phyloP scores from a whole-genome alignment of 2,888 invertebrate genomes.

The Ischnura elegans region DNA sequence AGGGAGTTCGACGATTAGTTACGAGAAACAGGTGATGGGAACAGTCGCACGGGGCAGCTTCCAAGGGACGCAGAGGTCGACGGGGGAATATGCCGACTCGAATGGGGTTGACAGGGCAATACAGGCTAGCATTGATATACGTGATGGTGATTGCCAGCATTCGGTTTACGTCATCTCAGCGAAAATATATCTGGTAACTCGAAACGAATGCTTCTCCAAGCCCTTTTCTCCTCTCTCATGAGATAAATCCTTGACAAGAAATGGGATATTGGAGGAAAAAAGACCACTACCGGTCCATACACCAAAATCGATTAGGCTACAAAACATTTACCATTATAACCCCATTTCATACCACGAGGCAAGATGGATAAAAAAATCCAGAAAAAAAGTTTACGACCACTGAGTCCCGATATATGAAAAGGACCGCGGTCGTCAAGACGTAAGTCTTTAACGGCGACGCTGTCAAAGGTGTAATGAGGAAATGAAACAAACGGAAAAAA shows the following conservation, averaged over 20 bases:
- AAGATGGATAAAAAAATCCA: not conserved
- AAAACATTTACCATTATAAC: not conserved
- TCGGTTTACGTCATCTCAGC: no score
- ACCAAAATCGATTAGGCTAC: not conserved
- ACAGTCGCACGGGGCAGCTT: not conserved
- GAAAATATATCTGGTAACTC: not conserved
- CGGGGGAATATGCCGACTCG: no score
- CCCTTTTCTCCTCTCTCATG: not conserved
- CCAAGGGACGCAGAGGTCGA: not conserved
- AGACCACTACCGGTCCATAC: not conserved
- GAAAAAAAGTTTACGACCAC: not conserved
- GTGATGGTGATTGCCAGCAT: not conserved
- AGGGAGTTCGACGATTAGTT: not conserved
- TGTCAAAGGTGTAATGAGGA: conserved; percentile 4
- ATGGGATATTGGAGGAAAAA: not conserved
- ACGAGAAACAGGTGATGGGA: not conserved
- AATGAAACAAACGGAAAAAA: not conserved
- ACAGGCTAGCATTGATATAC: not conserved
- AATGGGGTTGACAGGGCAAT: not conserved
- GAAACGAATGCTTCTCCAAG: not conserved
- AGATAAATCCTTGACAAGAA: not conserved
- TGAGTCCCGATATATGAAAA: not conserved
- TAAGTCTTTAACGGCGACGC: not conserved
- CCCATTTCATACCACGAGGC: not conserved
- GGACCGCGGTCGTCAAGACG: not conserved